A percentile compares a stretch with the other conserved stretches of the same genome.
Evolutionary conservation across 1,140 invertebrate genomes (phyloP).

Genomic region (Ooceraea biroi): DNA sequence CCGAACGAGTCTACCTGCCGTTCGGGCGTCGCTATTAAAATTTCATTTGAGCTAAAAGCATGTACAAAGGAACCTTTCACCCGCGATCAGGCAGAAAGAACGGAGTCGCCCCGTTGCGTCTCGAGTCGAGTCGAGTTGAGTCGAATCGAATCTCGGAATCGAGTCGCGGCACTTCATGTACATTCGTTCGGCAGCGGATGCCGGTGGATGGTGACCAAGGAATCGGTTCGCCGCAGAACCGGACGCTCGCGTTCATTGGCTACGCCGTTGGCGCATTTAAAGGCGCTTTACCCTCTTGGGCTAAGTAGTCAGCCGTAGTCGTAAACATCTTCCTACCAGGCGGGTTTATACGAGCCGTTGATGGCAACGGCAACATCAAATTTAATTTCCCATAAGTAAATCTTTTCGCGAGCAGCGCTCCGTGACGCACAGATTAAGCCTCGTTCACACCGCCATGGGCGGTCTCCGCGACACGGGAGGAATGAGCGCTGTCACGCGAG

Average conservation of each 20-base stretch:
- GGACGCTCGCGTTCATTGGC: slow-evolving; percentile 77
- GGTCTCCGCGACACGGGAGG: slow-evolving; percentile 47
- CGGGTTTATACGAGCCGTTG: slow-evolving; percentile 83
- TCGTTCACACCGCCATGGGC: slow-evolving; percentile 74
- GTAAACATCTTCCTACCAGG: slow-evolving; percentile 82
- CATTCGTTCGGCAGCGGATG: slow-evolving; percentile 55
- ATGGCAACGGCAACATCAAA: slow-evolving; percentile 82
- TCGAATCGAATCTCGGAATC: slow-evolving; percentile 29
- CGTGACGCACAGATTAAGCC: slow-evolving; percentile 73
- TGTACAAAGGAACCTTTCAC: slow-evolving; percentile 62
- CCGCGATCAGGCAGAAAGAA: slow-evolving; percentile 54
- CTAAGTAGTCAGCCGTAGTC: slow-evolving; percentile 82
- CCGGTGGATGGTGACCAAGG: slow-evolving; percentile 37
- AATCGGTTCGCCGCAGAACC: slow-evolving; percentile 74
- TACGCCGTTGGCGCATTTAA: slow-evolving; percentile 73
- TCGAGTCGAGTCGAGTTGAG: background rate
- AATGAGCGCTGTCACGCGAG: slow-evolving; percentile 46
- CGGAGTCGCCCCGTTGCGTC: background rate
- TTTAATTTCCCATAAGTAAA: slow-evolving; percentile 84
- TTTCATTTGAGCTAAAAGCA: slow-evolving; percentile 9
- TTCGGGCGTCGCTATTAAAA: slow-evolving; percentile 33
- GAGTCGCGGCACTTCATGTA: slow-evolving; percentile 50
- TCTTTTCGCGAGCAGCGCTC: slow-evolving; percentile 76
- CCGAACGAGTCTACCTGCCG: background rate
- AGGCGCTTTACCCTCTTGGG: slow-evolving; percentile 71